Base-by-base conservation (phyloP, 2,888 invertebrate genomes). In the Xanthia icteritia region DNA sequence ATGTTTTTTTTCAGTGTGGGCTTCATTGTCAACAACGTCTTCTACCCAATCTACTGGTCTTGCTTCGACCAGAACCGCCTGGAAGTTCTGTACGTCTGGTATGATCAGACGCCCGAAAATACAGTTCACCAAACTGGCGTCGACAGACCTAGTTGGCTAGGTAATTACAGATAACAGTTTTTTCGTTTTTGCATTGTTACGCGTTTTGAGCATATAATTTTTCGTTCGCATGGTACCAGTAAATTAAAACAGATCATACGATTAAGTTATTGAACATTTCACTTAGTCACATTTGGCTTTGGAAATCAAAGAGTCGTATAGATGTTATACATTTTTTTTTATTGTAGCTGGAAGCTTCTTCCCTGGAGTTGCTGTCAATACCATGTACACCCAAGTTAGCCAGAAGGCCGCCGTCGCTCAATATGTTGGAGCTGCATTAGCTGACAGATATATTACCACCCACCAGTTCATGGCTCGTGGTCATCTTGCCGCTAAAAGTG, bases 401-500 rank as follows among this genome's bases (percentile, higher is more conserved):
- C 96, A 96, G 80, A 95, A 94, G 73, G 83, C 84, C 1, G 86
- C 91, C 0, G 92, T 96, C 61, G 93, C 94, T 2, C 79, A 81
- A 27, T 83, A 91, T 5, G 93, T 96, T 0, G 96, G 96, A 8
- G 81, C 89, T 5, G 86, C 85, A 11, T 83, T 94, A 68, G 97
- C 96, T 1, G 91, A 94, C 51, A 94, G 94, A 84, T 97, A 97
- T 86, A 92, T 97, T 5, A 95, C 96, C 6, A 89, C 75, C 58
- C 89, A 85, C 0, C 94, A 94, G 88, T 95, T 96, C 86, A 89
- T 98, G 71, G 93, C 97, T 0, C 96, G 97, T 67, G 98, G 97
- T 5, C 98, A 98, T 88, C 92, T 97, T 63, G 93, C 97, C 0
- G 97, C 98, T 3, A 97, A 97, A 89, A 97, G 96, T 20, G 98